These are phyloP conservation scores for Scolopax rusticola DNA, from an alignment of 2,797 vertebrate species.

Conservation along the genomic window DNA sequence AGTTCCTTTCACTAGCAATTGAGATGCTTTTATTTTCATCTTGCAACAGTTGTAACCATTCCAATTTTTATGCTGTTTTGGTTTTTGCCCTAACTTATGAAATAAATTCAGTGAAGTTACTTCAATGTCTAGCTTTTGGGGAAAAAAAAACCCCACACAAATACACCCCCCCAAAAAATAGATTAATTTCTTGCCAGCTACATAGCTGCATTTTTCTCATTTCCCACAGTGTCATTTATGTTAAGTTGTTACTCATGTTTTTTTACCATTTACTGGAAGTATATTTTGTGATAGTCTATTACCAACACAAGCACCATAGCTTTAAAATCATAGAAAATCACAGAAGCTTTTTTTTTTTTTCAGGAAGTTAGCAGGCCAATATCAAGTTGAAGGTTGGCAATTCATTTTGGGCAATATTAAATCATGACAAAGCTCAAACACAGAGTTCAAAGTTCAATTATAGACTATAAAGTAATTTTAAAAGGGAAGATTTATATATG, in stretches of 20 bases:
- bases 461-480: constrained; percentile 72
- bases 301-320: constrained; percentile 45
- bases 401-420: constrained; percentile 78
- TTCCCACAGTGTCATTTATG: constrained; percentile 39
- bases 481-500: constrained; percentile 76
- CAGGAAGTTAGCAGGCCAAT: constrained; percentile 66
- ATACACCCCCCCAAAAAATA: neutral
- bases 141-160: neutral
- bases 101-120: constrained; percentile 44
- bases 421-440: constrained; percentile 77
- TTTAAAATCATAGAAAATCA: constrained; percentile 53
- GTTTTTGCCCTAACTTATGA: constrained; percentile 55
- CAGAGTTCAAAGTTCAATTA: constrained; percentile 78
- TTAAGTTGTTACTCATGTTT: constrained; percentile 20
- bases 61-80: constrained; percentile 52
- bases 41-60: constrained; percentile 38
- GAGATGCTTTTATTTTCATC: constrained; percentile 58
- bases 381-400: constrained; percentile 77
- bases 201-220: constrained; percentile 26
- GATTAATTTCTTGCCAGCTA: constrained; percentile 50
- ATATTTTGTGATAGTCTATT: constrained; percentile 51
- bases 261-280: constrained; percentile 59
- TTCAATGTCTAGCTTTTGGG: constrained; percentile 11
- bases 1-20: constrained; percentile 58
- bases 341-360: neutral